Conservation (phyloP, 1,140 invertebrate species). For the Heliconius eleuchia region DNA sequence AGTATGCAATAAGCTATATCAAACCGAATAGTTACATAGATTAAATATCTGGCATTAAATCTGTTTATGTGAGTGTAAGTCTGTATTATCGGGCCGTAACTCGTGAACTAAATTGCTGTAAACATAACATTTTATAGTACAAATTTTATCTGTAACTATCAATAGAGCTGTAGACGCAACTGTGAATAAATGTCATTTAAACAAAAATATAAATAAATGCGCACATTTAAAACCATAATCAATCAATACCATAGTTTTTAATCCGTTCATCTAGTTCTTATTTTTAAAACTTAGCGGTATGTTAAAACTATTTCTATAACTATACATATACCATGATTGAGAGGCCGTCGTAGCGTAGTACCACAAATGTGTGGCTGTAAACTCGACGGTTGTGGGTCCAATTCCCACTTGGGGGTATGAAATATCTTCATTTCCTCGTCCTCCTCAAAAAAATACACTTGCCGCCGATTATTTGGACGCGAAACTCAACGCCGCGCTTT, state of each 20-base stretch:
- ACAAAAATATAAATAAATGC: not conserved
- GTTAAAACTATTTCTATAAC: too few relatives aligned
- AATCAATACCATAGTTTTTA: not conserved
- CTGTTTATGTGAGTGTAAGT: constrained; percentile 22
- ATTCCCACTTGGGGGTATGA: too few relatives aligned
- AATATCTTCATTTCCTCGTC: too few relatives aligned
- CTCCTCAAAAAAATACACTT: too few relatives aligned
- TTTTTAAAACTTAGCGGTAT: too few relatives aligned
- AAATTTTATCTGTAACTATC: constrained; percentile 13
- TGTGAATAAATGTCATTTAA: not conserved
- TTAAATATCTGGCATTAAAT: constrained; percentile 10
- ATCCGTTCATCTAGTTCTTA: not conserved
- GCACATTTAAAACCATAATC: not conserved
- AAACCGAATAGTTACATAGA: not conserved
- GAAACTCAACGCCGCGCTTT: too few relatives aligned
- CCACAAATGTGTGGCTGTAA: too few relatives aligned
- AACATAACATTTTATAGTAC: constrained; percentile 16
- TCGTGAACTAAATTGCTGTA: constrained; percentile 31
- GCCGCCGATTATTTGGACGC: too few relatives aligned
- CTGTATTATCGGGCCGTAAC: constrained; percentile 14
- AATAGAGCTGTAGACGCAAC: not conserved
- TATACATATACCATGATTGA: too few relatives aligned
- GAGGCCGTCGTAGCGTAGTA: too few relatives aligned
- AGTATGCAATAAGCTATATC: too few relatives aligned
- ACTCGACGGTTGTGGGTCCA: too few relatives aligned